Evolutionary conservation across 2,797 vertebrate species (phyloP), one percentile per base, ranked within the genome.

Genomic region (Schizothorax lantsangensis): DNA sequence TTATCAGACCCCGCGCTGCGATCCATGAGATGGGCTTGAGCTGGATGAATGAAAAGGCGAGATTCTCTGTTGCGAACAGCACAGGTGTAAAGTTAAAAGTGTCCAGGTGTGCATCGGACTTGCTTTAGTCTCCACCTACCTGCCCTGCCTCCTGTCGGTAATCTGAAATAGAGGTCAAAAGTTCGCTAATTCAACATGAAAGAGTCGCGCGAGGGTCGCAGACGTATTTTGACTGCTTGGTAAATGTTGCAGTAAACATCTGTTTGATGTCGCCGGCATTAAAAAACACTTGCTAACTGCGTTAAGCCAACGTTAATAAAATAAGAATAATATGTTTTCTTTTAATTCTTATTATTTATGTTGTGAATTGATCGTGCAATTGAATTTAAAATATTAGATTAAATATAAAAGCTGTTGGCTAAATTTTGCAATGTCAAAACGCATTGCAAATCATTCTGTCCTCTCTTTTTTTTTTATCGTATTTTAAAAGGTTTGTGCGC

Each of bases 191-290:
- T 52, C 54, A 86, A 83, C 77, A 74, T 89, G 83, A 89, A 83
- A 82, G 4, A 59, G 68, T 92, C 89, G 90, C 92, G 90, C 26
- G 3, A 49, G 72, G 92, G 89, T 90, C 92, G 90, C 33, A 33
- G 49, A 82, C 79, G 64, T 86, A 79, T 91, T 87, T 82, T 89
- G 77, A 54, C 30, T 69, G 71, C 40, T 57, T 49, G 81, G 81
- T 72, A 17, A 19, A 71, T 52, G 57, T 77, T 38, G 57, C 7
- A 49, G 26, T 26, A 64, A 82, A 68, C 73, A 33, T 33, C 0
- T 12, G 33, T 88, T 88, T 88, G 77, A 88, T 81, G 69, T 74
- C 12, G 7, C 23, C 43, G 40, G 10, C 26, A 14, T 9, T 30
- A 43, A 66, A 54, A 49, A 54, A 49, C 43, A 43, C 23, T 30